phyloP scores from a whole-genome alignment of 2,797 vertebrate species.

The Aldrovandia affinis region DNA sequence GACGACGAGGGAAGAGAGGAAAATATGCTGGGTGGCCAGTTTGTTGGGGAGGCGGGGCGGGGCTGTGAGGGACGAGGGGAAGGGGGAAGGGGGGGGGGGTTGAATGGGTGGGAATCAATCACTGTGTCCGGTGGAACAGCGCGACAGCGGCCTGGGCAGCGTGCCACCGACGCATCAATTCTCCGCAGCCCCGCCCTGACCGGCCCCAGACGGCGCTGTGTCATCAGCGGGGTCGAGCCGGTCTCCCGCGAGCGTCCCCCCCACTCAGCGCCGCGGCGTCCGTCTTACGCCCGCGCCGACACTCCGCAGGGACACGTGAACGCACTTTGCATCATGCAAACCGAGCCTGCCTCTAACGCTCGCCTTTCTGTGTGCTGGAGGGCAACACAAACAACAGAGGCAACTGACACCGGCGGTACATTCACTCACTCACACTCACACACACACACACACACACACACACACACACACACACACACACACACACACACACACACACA shows the following conservation, averaged over 20 bases:
- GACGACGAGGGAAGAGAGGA: constrained; percentile 26
- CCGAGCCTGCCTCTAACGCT: not conserved
- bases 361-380: not conserved
- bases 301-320: not conserved
- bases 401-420: not conserved
- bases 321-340: not conserved
- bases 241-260: not conserved
- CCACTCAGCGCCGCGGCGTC: not conserved
- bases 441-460: constrained; percentile 43
- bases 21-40: constrained; percentile 66
- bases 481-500: too few species aligned
- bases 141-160: constrained; percentile 54
- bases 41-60: constrained; percentile 47
- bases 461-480: constrained; percentile 42
- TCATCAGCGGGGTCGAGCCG: constrained; percentile 30
- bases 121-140: constrained; percentile 29
- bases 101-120: constrained; percentile 39
- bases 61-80: constrained; percentile 49
- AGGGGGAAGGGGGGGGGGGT: constrained; percentile 47
- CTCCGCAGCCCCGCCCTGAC: constrained; percentile 59
- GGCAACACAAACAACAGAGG: too few species aligned
- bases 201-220: constrained; percentile 42
- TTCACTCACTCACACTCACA: constrained; percentile 25
- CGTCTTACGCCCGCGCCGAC: not conserved
- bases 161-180: constrained; percentile 64